Base-by-base conservation (phyloP, 37 sponge, comb jelly and placozoan genomes). In the Bolinopsis microptera region DNA sequence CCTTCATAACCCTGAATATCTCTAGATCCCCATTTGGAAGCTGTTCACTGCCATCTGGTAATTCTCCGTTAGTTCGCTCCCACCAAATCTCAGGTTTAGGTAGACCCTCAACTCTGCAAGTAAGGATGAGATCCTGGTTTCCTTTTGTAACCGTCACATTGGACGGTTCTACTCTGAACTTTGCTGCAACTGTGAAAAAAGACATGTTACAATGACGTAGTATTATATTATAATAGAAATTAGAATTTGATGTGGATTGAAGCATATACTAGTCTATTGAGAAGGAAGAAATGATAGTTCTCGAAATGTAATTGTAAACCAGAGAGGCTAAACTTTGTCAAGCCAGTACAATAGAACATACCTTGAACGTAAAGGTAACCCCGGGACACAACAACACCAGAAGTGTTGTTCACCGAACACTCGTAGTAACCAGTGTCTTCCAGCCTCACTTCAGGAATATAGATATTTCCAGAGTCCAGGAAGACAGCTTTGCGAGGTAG, bases 61-160 rank as follows among this genome's bases (percentile, higher is more conserved):
- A 27, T 0, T 86, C 61, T 26, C 90, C 90, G 61, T 86, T 86
- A 24, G 90, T 41, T 28, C 90, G n/a, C 61, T 86, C 90, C 90
- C 90, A 86, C 90, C 90, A 86, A 36, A 86, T 86, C 39, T 86
- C 90, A n/a, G 90, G 90, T 23, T 28, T 39, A 26, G 90, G 90
- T 8, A 39, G 35, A 1, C 90, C 90, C 90, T 86, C 61, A 23
- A 27, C 90, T 22, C 32, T 24, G 61, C 90, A 86, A 13, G 32
- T 39, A 0, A 86, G 48, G 1, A 86, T 38, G 3, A 86, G 61
- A 86, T 86, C 90, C 28, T 86, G 90, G 90, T 86, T 9, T 23
- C 90, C 90, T 13, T 26, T 41, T 1, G 90, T 28, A 13, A 86
- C 90, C 16, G 90, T 36, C 26, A 86, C 48, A 41, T 86, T 86